These are phyloP conservation scores for Halcyon chelicuti DNA, from an alignment of 2,797 vertebrate species.

Conservation along the genomic window DNA sequence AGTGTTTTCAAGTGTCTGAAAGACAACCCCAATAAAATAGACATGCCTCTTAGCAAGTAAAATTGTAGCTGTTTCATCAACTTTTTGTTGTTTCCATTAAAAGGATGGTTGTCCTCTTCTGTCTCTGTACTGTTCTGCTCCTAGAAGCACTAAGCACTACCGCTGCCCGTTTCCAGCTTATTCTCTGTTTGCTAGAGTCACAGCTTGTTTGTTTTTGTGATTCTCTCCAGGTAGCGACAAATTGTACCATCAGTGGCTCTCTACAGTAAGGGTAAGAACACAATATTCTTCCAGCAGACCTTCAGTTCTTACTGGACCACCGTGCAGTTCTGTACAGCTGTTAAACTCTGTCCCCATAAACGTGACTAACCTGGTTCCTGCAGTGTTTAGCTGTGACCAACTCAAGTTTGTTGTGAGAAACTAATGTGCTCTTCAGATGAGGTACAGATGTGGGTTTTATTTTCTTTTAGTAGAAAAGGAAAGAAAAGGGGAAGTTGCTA, in stretches of 20 bases:
- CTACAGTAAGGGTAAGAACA: conserved; percentile 93
- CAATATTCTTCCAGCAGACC: background rate
- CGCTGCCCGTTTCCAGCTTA: background rate
- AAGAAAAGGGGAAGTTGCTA: background rate
- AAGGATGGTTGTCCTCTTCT: background rate
- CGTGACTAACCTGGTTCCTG: background rate
- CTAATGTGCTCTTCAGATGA: background rate
- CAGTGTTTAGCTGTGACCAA: background rate
- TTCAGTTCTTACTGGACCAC: background rate
- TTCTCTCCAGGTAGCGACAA: conserved; percentile 90
- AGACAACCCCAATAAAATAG: background rate
- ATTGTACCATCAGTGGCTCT: conserved; percentile 96
- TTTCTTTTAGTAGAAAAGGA: background rate
- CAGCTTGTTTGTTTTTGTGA: background rate
- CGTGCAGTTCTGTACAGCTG: background rate
- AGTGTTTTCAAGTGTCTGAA: background rate
- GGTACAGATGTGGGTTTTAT: background rate
- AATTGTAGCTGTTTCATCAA: fast-evolving
- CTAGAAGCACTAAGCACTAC: background rate
- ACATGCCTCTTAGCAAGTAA: background rate
- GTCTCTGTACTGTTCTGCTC: background rate
- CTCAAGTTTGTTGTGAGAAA: background rate
- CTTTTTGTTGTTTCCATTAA: background rate
- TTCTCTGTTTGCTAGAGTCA: background rate
- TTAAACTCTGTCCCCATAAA: background rate